Conservation (phyloP, 2,888 invertebrate genomes). For the Sphaerophoria rueppellii region DNA sequence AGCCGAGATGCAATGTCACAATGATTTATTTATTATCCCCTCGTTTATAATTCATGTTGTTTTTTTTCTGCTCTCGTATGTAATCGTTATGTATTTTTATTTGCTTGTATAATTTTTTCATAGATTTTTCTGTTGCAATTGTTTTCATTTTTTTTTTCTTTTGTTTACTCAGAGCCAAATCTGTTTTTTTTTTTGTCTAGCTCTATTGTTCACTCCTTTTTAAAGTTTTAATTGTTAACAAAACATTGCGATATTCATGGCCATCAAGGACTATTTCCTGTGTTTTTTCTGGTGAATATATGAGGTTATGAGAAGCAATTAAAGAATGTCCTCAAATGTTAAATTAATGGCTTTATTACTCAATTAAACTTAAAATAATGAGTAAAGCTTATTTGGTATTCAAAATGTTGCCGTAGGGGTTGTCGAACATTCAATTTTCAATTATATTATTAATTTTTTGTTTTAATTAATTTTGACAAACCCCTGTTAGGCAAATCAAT, state of each 20-base stretch:
- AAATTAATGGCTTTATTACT: conserved; percentile 6
- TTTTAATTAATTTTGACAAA: no score
- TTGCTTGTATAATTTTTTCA: conserved; percentile 6
- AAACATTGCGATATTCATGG: conserved; percentile 39
- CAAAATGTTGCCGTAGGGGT: no score
- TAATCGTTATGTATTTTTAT: neutral
- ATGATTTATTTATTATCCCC: conserved; percentile 50
- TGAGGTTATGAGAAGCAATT: neutral
- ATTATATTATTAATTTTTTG: no score
- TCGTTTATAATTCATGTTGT: conserved; percentile 31
- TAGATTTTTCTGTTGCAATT: conserved; percentile 36
- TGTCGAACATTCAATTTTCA: no score
- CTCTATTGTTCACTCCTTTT: conserved; percentile 42
- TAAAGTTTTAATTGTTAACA: conserved; percentile 57
- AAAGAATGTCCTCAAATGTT: neutral
- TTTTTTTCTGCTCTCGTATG: neutral
- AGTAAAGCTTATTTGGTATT: no score
- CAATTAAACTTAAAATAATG: neutral
- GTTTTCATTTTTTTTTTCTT: conserved; percentile 11
- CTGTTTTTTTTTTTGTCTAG: conserved; percentile 20
- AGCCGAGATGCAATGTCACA: conserved; percentile 42
- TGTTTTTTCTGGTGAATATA: neutral
- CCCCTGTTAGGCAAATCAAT: no score
- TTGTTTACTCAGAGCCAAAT: neutral
- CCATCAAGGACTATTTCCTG: conserved; percentile 40